Conservation (phyloP, 2,888 invertebrate species). For the Rhorus exstirpatorius region DNA sequence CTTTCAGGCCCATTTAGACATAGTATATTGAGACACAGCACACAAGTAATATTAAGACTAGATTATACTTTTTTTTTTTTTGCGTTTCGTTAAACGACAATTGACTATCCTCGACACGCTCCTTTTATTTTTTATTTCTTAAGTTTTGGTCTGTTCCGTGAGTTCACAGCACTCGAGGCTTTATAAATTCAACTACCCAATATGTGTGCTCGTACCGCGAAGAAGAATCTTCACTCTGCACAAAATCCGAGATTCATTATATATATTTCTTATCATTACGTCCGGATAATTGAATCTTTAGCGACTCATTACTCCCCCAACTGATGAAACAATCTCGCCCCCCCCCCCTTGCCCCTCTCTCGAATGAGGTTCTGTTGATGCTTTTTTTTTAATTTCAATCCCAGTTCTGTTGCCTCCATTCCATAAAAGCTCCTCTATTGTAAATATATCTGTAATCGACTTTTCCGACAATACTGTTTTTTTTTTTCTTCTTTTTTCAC, state of each 20-base stretch:
- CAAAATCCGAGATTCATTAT: background rate
- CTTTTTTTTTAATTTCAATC: constrained; percentile 2
- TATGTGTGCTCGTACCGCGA: background rate
- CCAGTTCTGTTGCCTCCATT: background rate
- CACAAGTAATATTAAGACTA: constrained; percentile 26
- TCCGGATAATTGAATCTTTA: background rate
- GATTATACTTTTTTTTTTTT: constrained; percentile 27
- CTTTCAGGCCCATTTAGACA: constrained; percentile 27
- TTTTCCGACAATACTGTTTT: too few relatives aligned
- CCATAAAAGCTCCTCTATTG: too few relatives aligned
- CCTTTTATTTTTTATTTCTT: background rate
- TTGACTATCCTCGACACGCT: constrained; percentile 53
- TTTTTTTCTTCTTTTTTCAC: background rate
- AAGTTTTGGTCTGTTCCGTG: constrained; percentile 53
- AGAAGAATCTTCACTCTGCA: background rate
- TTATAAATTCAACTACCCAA: constrained; percentile 23
- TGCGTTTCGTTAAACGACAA: constrained; percentile 47
- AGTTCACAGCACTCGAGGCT: constrained; percentile 36
- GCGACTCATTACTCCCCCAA: background rate
- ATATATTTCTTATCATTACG: background rate
- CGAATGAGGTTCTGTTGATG: background rate
- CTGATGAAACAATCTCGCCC: background rate
- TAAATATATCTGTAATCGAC: background rate
- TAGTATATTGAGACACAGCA: constrained; percentile 43
- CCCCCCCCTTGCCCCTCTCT: background rate